phyloP scores from a whole-genome alignment of 2,113 vertebrate species.

The Chinchilla lanigera region DNA sequence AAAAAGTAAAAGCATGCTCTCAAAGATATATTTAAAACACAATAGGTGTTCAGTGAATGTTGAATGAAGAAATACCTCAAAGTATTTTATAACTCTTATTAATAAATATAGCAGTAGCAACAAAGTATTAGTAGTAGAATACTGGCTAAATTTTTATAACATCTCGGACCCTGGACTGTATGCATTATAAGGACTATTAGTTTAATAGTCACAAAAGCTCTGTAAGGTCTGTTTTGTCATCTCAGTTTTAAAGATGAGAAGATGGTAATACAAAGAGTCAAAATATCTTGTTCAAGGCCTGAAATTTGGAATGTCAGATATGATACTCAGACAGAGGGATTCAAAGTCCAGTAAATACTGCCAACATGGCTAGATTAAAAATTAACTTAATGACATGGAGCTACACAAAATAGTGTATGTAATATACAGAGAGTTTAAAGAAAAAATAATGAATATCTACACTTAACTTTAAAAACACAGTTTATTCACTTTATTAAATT shows the following conservation, averaged over 20 bases:
- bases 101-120: neutral
- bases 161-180: neutral
- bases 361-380: neutral
- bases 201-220: neutral
- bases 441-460: neutral
- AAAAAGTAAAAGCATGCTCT: neutral
- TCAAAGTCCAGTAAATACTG: neutral
- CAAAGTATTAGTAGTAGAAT: neutral
- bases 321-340: neutral
- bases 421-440: neutral
- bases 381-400: neutral
- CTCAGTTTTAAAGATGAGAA: constrained; percentile 26
- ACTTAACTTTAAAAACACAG: neutral
- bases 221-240: neutral
- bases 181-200: neutral
- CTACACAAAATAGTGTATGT: neutral
- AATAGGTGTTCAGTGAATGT: neutral
- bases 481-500: neutral
- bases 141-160: neutral
- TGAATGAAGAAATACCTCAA: constrained; percentile 10
- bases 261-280: neutral
- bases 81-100: neutral
- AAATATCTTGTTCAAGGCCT: neutral
- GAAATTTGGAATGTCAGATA: neutral
- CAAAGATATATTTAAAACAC: neutral